These are phyloP conservation scores for Oplegnathus fasciatus DNA, from an alignment of 2,113 vertebrate genomes.

Conservation along the genomic window DNA sequence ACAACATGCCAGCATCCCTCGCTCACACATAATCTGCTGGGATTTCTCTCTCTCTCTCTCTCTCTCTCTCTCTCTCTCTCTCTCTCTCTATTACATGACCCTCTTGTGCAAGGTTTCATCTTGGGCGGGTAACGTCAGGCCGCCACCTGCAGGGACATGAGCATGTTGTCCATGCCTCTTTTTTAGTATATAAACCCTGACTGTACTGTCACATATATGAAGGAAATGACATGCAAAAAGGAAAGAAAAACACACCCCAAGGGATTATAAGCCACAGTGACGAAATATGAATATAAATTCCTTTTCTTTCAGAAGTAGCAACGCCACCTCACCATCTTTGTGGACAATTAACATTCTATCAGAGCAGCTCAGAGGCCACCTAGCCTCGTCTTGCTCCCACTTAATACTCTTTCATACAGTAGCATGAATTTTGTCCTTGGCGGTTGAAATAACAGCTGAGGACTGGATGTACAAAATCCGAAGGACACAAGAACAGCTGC, in stretches of 20 bases:
- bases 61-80: not conserved
- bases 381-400: not conserved
- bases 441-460: constrained; percentile 29
- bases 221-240: not conserved
- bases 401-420: constrained; percentile 17
- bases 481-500: constrained; percentile 40
- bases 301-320: not conserved
- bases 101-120: constrained; percentile 3
- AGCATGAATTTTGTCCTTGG: constrained; percentile 45
- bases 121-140: not conserved
- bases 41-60: not conserved
- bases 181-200: not conserved
- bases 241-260: not conserved
- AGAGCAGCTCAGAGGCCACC: not conserved
- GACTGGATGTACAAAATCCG: constrained; percentile 43
- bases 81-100: constrained; percentile 23
- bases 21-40: constrained; percentile 17
- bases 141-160: constrained; percentile 35
- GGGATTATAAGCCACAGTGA: not conserved
- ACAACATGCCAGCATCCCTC: constrained; percentile 17
- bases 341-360: constrained; percentile 8
- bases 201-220: not conserved
- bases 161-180: not conserved
- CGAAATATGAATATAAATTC: not conserved
- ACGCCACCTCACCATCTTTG: not conserved